These are phyloP conservation scores for Choreutis nemorana DNA, from an alignment of 2,888 invertebrate species.

Conservation along the genomic window DNA sequence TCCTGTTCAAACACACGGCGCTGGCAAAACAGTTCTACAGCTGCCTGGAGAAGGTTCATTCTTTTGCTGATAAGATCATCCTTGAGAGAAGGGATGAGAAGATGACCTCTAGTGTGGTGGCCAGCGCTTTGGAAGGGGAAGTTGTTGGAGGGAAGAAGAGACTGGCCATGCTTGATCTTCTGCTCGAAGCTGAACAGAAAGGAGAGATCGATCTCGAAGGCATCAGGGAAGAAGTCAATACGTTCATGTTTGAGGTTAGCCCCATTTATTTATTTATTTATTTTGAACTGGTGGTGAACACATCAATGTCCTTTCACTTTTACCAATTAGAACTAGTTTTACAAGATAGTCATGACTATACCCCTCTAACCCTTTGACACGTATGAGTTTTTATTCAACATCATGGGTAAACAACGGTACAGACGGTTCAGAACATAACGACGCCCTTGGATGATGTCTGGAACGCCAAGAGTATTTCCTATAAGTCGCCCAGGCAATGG, in stretches of 20 bases:
- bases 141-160: slow-evolving; percentile 40
- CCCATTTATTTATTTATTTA: too few species aligned
- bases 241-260: slow-evolving; percentile 80
- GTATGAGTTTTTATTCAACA: too few species aligned
- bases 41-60: slow-evolving; percentile 50
- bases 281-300: too few species aligned
- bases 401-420: too few species aligned
- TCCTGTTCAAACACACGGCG: slow-evolving; percentile 48
- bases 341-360: too few species aligned
- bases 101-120: slow-evolving; percentile 5
- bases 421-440: too few species aligned
- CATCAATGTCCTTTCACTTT: too few species aligned
- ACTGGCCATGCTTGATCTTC: slow-evolving; percentile 71
- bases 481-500: too few species aligned
- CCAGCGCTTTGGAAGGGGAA: slow-evolving; percentile 7
- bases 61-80: slow-evolving; percentile 65
- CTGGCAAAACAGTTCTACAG: slow-evolving; percentile 52
- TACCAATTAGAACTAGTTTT: too few species aligned
- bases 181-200: slow-evolving; percentile 66
- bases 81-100: slow-evolving; percentile 26
- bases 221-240: slow-evolving; percentile 76
- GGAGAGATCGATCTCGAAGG: slow-evolving; percentile 68
- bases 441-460: too few species aligned
- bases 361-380: too few species aligned
- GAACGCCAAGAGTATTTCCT: too few species aligned